Evolutionary conservation across 2,888 invertebrate genomes (phyloP), one percentile per base, ranked within the genome.

Genomic region (Bembecia ichneumoniformis): DNA sequence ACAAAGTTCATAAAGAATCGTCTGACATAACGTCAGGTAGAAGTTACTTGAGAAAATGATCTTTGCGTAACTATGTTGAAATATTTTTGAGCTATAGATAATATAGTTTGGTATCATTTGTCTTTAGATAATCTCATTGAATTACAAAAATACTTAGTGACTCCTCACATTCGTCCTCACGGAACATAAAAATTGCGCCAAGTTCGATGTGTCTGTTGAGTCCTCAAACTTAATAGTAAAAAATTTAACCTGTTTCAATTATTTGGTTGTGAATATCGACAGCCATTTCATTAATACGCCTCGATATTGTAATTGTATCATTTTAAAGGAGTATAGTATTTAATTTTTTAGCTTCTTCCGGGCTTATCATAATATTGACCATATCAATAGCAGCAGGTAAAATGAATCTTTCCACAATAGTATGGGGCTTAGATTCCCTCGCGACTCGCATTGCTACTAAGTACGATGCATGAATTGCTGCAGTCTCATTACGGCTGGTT

Each of bases 281-380:
- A 20, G 48, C 16, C 48, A 48, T 48, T 48, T 48, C 43, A 49
- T 49, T 49, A 49, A 49, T 49, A 45, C 34, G 44, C 20, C 49
- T 49, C 49, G 49, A 49, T 45, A n/a, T n/a, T n/a, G n/a, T n/a
- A n/a, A 49, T 28, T 49, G 49, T 49, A 14, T 49, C 43, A 43
- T 49, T 49, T 49, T 11, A 43, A 49, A 44, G 43, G 11, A 43
- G 48, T 48, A 20, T 43, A 40, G 48, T 48, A 40, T 48, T 49
- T 45, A 44, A 20, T 49, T 7, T 49, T 45, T 49, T 49, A 28
- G 49, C 43, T 49, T 49, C 49, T 44, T 20, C 49, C n/a, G 45
- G 49, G 35, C 49, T 44, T 49, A 49, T 49, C 14, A n/a, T n/a
- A n/a, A 49, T 28, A 49, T 45, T 49, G 45, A 49, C 49, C 44